Conservation (phyloP, 1,140 invertebrate species). For the Epicauta chinensis region DNA sequence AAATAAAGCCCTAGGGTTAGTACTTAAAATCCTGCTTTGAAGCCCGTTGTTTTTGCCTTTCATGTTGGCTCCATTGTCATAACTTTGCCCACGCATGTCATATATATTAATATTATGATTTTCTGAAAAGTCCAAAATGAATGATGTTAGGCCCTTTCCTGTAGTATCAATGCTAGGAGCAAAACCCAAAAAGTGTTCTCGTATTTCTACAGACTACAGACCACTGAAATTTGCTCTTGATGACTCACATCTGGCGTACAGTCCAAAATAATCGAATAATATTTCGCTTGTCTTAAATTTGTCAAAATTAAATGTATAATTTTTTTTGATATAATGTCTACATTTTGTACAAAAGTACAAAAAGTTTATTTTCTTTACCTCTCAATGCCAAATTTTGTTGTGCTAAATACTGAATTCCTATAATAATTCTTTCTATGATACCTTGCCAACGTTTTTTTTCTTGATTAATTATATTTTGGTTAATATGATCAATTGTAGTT, state of each 20-base stretch:
- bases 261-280: neutral
- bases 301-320: no score
- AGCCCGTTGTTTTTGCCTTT: constrained; percentile 23
- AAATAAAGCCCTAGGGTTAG: constrained; percentile 27
- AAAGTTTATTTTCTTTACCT: no score
- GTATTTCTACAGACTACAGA: neutral
- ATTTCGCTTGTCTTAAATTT: neutral
- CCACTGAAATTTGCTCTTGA: neutral
- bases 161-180: constrained; percentile 12
- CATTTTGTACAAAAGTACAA: no score
- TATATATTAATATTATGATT: constrained; percentile 20
- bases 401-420: no score
- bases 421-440: no score
- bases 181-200: constrained; percentile 22
- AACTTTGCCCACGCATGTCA: constrained; percentile 34
- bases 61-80: constrained; percentile 40
- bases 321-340: no score
- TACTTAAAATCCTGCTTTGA: constrained; percentile 22
- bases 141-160: constrained; percentile 17
- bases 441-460: no score
- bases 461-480: no score
- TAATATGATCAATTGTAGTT: no score
- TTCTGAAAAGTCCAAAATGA: neutral
- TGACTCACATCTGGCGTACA: neutral
- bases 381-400: no score